Base-by-base conservation (phyloP, 1,140 invertebrate species). In the Heliconius eleuchia region DNA sequence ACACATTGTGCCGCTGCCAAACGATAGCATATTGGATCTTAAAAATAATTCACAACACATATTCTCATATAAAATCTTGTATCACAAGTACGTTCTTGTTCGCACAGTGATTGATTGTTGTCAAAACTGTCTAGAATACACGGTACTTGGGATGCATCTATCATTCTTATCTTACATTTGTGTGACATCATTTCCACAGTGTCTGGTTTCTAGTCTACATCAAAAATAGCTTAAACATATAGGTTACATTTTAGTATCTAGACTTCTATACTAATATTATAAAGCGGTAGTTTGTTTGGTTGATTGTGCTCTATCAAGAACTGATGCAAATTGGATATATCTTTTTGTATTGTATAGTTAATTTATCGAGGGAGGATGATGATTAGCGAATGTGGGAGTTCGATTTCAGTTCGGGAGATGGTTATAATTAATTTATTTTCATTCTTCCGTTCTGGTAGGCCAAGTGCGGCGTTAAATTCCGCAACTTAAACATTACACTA, bases 141-240 rank as follows among this genome's bases (percentile, higher is more conserved):
- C 23, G 1, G 13, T 11, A 66, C 60, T 27, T 27, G 60, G 19
- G 27, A 27, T 3, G 16, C 23, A 66, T 66, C 27, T 30, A 66
- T 66, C 60, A 66, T 66, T 66, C 60, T 66, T 66, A 66, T 66
- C 60, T 66, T 30, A 66, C 30, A 66, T 66, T 66, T 66, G 27
- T 66, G 60, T 16, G 11, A 66, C 60, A 66, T 30, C 23, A 66
- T 66, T 66, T 16, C 27, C 27, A 57, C 27, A 66, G 11, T 66
- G 27, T 2, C 55, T 60, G 19, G 6, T n/a, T 60, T 8, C 55
- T n/a, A 57, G 55, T 23, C 9, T 57, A 57, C n/a, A 57, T 57
- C 55, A 23, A 23, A 52, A 52, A 52, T 19, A 52, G 16, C 50
- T 52, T 52, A 52, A 18, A 16, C 2, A 0, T 52, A n/a, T 57